Percentiles rank a stretch among this genome's conserved stretches.
These are phyloP conservation scores for Sminthurides aquaticus DNA, from an alignment of 2,888 invertebrate species.

Conservation along the genomic window DNA sequence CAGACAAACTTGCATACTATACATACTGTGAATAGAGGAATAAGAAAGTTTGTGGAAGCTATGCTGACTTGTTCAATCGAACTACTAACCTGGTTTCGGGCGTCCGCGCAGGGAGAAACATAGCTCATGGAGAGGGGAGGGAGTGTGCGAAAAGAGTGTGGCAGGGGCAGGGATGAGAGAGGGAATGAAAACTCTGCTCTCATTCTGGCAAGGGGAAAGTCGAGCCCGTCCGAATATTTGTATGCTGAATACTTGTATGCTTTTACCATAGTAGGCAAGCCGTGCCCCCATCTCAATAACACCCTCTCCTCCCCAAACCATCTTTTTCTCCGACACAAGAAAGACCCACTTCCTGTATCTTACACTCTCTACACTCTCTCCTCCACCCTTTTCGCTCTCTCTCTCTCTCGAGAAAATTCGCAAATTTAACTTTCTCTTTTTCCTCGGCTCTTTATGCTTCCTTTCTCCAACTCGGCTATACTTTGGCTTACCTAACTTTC, in stretches of 20 bases:
- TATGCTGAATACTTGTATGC: background rate
- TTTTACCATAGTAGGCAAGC: too few relatives aligned
- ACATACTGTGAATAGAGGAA: too few relatives aligned
- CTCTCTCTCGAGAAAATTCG: background rate
- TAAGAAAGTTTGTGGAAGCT: background rate
- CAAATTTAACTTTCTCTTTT: background rate
- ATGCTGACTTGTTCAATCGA: slow-evolving; percentile 10
- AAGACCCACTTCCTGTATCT: background rate
- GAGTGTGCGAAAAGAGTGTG: background rate
- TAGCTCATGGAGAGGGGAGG: slow-evolving; percentile 6
- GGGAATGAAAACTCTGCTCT: background rate
- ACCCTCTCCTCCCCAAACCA: background rate
- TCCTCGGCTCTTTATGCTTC: background rate
- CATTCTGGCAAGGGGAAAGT: background rate
- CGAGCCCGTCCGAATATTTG: background rate
- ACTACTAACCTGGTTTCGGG: slow-evolving; percentile 23
- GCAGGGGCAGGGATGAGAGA: background rate
- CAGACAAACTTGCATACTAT: too few relatives aligned
- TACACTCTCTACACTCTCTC: slow-evolving; percentile 8
- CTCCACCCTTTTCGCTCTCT: slow-evolving; percentile 1
- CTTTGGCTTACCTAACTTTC: background rate
- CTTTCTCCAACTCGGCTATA: background rate
- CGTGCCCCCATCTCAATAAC: slow-evolving; percentile 15
- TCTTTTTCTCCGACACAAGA: background rate
- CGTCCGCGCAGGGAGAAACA: slow-evolving; percentile 23